Percentiles rank a stretch among this genome's conserved stretches.
Evolutionary conservation across 2,888 invertebrate species (phyloP).

Genomic region (Ceraclea dissimilis): DNA sequence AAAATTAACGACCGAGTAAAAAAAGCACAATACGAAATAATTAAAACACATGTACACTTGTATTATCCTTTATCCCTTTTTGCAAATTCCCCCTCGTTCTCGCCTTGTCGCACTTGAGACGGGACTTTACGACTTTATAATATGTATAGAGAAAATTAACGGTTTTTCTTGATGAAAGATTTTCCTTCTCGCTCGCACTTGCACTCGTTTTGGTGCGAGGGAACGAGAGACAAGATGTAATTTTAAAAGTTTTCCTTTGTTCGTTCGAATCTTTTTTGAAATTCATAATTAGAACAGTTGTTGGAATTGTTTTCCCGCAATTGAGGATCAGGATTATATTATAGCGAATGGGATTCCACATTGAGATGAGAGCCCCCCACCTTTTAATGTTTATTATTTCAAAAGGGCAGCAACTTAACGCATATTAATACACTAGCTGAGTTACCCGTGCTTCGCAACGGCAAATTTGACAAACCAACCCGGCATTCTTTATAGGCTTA

Average conservation of each 20-base stretch:
- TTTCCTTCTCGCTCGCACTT: background rate
- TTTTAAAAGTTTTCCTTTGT: background rate
- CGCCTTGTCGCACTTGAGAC: background rate
- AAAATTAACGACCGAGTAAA: background rate
- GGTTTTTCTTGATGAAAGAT: constrained; percentile 2
- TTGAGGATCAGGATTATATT: too few relatives aligned
- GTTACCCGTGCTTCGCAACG: too few relatives aligned
- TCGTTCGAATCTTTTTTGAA: background rate
- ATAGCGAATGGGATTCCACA: too few relatives aligned
- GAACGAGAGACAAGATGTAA: background rate
- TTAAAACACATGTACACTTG: background rate
- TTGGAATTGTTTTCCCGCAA: too few relatives aligned
- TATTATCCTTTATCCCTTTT: background rate
- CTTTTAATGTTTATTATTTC: too few relatives aligned
- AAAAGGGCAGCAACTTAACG: background rate
- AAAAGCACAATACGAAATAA: background rate
- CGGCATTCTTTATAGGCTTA: too few relatives aligned
- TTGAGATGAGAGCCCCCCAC: too few relatives aligned
- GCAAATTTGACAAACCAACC: too few relatives aligned
- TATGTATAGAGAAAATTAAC: constrained; percentile 1
- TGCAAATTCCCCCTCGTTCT: background rate
- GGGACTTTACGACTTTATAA: constrained; percentile 1
- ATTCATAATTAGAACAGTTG: too few relatives aligned
- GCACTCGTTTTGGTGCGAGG: background rate
- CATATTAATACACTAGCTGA: too few relatives aligned